These are phyloP conservation scores for Strigamia transsilvanica DNA, from an alignment of 2,888 invertebrate species.

Conservation along the genomic window DNA sequence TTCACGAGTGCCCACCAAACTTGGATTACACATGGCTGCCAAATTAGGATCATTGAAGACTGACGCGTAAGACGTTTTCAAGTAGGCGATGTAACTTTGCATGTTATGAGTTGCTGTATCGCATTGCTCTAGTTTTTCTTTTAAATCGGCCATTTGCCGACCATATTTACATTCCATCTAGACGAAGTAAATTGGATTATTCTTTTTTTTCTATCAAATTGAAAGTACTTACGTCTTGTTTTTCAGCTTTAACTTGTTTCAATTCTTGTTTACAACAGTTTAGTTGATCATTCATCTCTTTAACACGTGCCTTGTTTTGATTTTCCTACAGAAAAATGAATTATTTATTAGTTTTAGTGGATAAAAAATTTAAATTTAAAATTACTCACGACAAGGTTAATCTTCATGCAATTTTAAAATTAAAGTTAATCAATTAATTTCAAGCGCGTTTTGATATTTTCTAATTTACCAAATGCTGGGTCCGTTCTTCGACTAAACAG, in stretches of 20 bases:
- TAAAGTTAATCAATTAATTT: not conserved
- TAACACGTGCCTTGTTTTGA: not conserved
- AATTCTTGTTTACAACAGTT: slow-evolving; percentile 20
- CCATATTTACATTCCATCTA: slow-evolving; percentile 51
- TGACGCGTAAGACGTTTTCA: slow-evolving; percentile 55
- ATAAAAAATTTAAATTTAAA: too few species aligned
- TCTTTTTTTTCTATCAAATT: not conserved
- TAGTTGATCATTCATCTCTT: slow-evolving; percentile 40
- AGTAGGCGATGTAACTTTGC: slow-evolving; percentile 55
- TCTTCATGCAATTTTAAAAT: slow-evolving; percentile 37
- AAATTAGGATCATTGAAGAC: slow-evolving; percentile 54
- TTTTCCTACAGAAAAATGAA: slow-evolving; percentile 15
- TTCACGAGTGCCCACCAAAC: not conserved
- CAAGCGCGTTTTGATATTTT: not conserved
- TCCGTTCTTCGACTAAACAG: slow-evolving; percentile 43
- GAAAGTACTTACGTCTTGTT: not conserved
- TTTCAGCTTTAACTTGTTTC: slow-evolving; percentile 41
- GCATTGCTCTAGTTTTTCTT: slow-evolving; percentile 50
- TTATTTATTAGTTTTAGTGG: not conserved
- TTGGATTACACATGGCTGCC: slow-evolving; percentile 43
- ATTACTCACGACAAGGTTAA: not conserved
- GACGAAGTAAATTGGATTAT: not conserved
- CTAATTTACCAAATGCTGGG: slow-evolving; percentile 44
- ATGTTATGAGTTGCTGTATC: slow-evolving; percentile 52
- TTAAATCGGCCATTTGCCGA: slow-evolving; percentile 51